Evolutionary conservation across 2,113 vertebrate genomes (phyloP), one percentile per base, ranked within the genome.

Genomic region (Opisthocomus hoazin): DNA sequence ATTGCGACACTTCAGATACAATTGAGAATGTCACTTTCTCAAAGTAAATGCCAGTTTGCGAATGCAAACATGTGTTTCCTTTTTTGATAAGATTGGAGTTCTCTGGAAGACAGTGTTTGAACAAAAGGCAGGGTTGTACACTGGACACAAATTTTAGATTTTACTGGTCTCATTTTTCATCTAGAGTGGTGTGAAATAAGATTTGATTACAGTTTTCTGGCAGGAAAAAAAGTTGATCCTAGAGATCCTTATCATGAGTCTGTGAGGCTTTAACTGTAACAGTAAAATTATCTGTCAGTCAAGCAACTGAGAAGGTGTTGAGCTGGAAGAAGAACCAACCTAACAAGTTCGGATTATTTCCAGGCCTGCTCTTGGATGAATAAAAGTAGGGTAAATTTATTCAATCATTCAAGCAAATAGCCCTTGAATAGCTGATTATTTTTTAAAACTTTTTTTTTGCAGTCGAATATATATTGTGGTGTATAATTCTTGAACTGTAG

Each of bases 201-300:
- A 92, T 85, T 53, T 81, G 90, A 89, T 94, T 95, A 81, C 84
- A 89, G 77, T 94, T 94, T 94, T 95, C 87, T 97, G 84, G 69
- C 89, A 95, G 57, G n/a, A 56, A 76, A 89, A 93, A 48, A 53
- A 63, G 81, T 93, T 79, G 68, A 82, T 96, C 50, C 51, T 83
- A 37, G 81, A 80, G 94, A 97, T 96, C 63, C 64, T 95, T 92
- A 94, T 87, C 74, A 15, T 7, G 9, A 69, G 29, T 65, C 41
- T 92, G 61, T 77, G 69, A 91, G 63, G 57, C n/a, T 79, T 79
- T 91, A 95, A 84, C 69, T 84, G 7, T 68, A 76, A 73, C 58
- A 91, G 61, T 89, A 82, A 95, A 91, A 94, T 95, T 93, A 87
- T 78, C 57, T 79, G 94, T 94, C 92, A 93, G 74, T 92, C 80